Evolutionary conservation across 2,888 invertebrate species (phyloP), one percentile per base, ranked within the genome.

Genomic region (Campoletis raptor): DNA sequence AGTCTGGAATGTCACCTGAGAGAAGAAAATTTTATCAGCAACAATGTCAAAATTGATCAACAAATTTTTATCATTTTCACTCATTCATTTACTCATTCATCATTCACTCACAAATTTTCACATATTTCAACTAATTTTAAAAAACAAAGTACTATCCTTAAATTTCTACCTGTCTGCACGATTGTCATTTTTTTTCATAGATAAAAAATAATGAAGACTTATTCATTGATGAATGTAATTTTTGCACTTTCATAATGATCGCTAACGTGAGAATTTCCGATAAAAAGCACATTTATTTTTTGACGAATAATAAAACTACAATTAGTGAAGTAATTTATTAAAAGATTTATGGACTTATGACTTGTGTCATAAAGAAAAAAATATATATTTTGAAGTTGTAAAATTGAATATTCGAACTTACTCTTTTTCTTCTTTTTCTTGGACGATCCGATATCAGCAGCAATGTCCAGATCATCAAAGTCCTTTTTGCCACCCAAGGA

Each of bases 391-490:
- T 54, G 8, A 64, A 66, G 21, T 52, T 3, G 5, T 36, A 21
- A 0, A 61, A 57, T 3, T 37, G 12, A 48, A 37, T 15, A 36
- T 54, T 73, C 73, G 21, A 73, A 54, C 40, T 54, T 70, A 88
- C 85, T 76, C 77, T 83, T 87, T 36, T 93, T 94, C 90, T 87
- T 94, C 85, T 87, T 94, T 93, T 81, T 94, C 86, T 87, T 94
- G 40, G 83, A 89, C 12, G 90, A 89, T 45, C 92, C 93, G 84
- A 95, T 94, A 86, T 95, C 95, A 42, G 94, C 94, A 36, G 95
- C 95, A 90, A 95, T 90, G 83, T 94, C 96, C 91, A 97, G 95
- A 85, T 97, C 97, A 3, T 96, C 95, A 18, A 91, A 88, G 69
- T 91, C 89, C 85, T 93, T 90, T 42, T 66, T 81, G 24, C 88